These are phyloP conservation scores for Leptopilina clavipes DNA, from an alignment of 1,140 invertebrate species.

Conservation along the genomic window DNA sequence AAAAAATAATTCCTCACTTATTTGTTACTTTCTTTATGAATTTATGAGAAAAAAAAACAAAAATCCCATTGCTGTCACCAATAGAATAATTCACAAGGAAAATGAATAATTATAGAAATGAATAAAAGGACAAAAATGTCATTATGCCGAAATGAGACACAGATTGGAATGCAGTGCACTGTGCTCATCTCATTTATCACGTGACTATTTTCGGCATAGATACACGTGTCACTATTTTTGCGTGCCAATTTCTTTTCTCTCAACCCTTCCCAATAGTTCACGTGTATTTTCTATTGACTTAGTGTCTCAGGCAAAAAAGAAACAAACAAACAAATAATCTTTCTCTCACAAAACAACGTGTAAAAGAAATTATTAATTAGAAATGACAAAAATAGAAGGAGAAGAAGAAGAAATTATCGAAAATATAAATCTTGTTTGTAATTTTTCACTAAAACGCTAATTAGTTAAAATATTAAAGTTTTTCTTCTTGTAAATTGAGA, in stretches of 20 bases:
- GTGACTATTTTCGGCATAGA: constrained; percentile 33
- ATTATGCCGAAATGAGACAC: constrained; percentile 12
- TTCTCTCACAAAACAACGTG: neutral
- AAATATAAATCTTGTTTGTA: neutral
- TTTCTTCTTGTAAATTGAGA: neutral
- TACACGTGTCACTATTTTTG: constrained; percentile 24
- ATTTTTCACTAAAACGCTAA: neutral
- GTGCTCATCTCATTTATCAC: constrained; percentile 23
- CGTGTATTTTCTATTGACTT: constrained; percentile 14
- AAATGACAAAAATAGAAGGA: neutral
- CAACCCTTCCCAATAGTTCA: neutral
- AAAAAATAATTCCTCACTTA: no score
- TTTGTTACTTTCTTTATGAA: no score
- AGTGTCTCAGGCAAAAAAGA: neutral
- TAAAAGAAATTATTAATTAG: neutral
- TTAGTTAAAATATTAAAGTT: no score
- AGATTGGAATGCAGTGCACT: constrained; percentile 19
- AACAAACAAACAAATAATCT: neutral
- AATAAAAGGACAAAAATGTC: neutral
- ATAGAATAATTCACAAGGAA: no score
- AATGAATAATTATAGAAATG: neutral
- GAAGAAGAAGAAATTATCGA: neutral
- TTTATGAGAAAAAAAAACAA: no score
- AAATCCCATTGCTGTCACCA: no score
- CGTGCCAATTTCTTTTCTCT: constrained; percentile 23